Conservation (phyloP, 2,888 invertebrate genomes). For the Spilosoma lubricipeda region DNA sequence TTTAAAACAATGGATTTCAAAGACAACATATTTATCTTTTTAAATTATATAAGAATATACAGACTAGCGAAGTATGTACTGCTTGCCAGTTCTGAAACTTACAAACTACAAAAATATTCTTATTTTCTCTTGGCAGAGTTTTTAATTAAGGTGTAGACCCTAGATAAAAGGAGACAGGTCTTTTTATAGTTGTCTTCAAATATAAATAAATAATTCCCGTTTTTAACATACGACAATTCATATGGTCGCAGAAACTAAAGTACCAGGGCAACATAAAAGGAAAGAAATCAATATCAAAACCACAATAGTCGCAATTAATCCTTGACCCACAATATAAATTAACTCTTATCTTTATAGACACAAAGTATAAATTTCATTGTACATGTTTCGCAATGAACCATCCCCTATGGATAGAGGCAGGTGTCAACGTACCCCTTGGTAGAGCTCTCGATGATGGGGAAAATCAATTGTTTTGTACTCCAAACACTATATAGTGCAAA, state of each 20-base stretch:
- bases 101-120: neutral
- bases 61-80: neutral
- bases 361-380: neutral
- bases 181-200: neutral
- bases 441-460: constrained; percentile 27
- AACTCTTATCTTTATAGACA: neutral
- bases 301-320: constrained; percentile 18
- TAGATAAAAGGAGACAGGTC: neutral
- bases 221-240: neutral
- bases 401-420: constrained; percentile 42
- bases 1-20: neutral
- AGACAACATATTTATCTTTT: neutral
- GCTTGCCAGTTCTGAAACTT: neutral
- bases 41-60: neutral
- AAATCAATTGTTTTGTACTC: constrained; percentile 29
- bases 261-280: constrained; percentile 10
- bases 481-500: constrained; percentile 38
- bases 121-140: neutral
- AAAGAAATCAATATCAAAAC: constrained; percentile 35
- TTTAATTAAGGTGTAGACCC: neutral
- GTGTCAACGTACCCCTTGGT: constrained; percentile 38
- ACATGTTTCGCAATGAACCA: constrained; percentile 18
- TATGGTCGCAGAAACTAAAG: constrained; percentile 8
- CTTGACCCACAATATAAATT: neutral
- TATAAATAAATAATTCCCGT: neutral